Percentiles rank a stretch among this genome's conserved stretches.
Evolutionary conservation across 1,140 invertebrate genomes (phyloP).

Genomic region (Sinonovacula constricta): DNA sequence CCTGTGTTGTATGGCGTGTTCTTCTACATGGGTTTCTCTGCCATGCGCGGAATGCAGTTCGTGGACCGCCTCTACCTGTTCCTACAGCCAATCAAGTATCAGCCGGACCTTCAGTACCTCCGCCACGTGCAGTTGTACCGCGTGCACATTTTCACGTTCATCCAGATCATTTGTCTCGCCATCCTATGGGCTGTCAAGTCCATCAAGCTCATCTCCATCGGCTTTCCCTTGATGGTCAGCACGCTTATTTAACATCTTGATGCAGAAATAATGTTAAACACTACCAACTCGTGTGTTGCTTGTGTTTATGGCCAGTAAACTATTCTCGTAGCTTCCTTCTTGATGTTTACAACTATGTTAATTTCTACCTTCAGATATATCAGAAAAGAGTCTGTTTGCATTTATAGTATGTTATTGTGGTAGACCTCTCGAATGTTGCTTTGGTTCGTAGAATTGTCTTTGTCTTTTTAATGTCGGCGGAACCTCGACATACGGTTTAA

Average conservation of each 20-base stretch:
- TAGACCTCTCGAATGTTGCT: no score
- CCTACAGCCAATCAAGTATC: slow-evolving; percentile 95
- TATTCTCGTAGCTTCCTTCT: no score
- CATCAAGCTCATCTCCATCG: slow-evolving; percentile 94
- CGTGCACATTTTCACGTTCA: slow-evolving; percentile 96
- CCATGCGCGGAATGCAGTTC: slow-evolving; percentile 92
- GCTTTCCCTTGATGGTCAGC: slow-evolving; percentile 96
- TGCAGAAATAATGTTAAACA: no score
- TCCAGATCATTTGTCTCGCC: slow-evolving; percentile 94
- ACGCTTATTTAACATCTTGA: no score
- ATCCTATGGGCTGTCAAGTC: slow-evolving; percentile 98
- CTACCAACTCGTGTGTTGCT: no score
- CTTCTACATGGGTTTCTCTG: slow-evolving; percentile 99
- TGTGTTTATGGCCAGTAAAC: no score
- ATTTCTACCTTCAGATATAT: background rate
- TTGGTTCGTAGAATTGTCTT: no score
- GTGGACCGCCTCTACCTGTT: slow-evolving; percentile 91
- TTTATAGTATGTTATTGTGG: no score
- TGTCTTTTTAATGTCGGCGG: no score
- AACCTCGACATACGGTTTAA: no score
- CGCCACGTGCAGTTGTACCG: slow-evolving; percentile 93
- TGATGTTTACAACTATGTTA: background rate
- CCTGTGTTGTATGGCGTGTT: slow-evolving; percentile 96
- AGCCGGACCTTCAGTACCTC: slow-evolving; percentile 82
- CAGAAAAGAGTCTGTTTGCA: background rate